Base-by-base conservation (phyloP, 2,888 invertebrate genomes). In the Cosmopolites sordidus region DNA sequence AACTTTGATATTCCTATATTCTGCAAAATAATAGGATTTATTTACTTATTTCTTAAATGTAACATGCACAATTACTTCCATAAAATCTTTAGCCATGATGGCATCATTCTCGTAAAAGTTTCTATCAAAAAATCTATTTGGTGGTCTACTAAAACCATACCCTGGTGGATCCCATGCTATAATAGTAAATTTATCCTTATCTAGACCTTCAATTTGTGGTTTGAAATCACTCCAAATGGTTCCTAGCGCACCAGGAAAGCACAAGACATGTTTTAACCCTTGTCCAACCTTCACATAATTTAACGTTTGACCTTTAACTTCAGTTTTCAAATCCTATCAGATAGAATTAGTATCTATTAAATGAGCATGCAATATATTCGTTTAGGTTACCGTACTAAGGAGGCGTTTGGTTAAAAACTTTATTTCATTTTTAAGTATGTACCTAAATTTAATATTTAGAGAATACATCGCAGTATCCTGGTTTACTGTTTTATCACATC, bases 151-250 rank as follows among this genome's bases (percentile, higher is more conserved):
- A 56, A 83, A 82, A 1, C 93, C 93, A 75, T 90, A 92, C 0
- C 93, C 93, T 0, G 89, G 88, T 0, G 92, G 92, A 73, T 94
- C 93, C 88, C 87, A 89, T 0, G 81, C 87, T 6, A 86, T 71
- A 17, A 86, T 60, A 1, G 83, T 85, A 60, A 86, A 82, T 65
- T 82, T 79, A 1, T 78, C 73, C 56, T 71, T 73, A 67, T 85
- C 76, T 27, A 90, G 73, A 51, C 83, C 78, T 62, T 86, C 82
- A 6, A 89, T 76, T 73, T 89, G 89, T 0, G 88, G 86, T 59
- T 80, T 83, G 66, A 92, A 93, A 71, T 93, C 91, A 0, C 87
- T 88, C 84, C 86, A 87, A 46, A 86, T 83, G 0, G 87, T 82
- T 1, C 93, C 92, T 22, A 92, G 69, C 0, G 89, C 87, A 33